A percentile compares a stretch with the other conserved stretches of the same genome.
These are phyloP conservation scores for Poliocrania exsul DNA, from an alignment of 2,797 vertebrate genomes.

Conservation along the genomic window DNA sequence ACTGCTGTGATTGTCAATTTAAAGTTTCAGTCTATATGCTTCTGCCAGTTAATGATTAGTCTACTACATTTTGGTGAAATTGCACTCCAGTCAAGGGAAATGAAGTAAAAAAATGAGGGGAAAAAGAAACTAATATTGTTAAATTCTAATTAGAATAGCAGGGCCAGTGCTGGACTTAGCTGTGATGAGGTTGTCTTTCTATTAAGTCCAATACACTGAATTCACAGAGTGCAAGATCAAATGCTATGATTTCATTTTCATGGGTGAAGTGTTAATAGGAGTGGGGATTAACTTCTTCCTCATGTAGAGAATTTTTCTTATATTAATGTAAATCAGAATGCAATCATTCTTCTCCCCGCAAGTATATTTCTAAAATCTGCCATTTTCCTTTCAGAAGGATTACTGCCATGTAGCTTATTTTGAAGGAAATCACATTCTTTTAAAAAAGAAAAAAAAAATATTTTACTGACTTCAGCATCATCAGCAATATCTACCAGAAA, in stretches of 20 bases:
- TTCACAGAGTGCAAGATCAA: constrained; percentile 15
- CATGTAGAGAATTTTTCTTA: neutral
- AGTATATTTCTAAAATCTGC: neutral
- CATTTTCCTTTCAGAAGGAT: neutral
- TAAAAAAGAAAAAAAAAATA: neutral
- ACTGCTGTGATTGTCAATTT: neutral
- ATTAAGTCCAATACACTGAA: constrained; percentile 13
- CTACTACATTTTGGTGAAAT: constrained; percentile 22
- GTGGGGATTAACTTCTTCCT: constrained; percentile 12
- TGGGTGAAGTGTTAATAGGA: constrained; percentile 18
- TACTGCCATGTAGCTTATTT: neutral
- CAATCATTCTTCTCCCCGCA: neutral
- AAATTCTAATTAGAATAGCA: constrained; percentile 40
- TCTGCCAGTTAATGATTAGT: constrained; percentile 36
- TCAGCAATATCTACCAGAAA: constrained; percentile 2
- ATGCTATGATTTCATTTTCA: constrained; percentile 17
- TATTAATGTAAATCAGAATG: constrained; percentile 24
- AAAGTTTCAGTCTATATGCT: constrained; percentile 6
- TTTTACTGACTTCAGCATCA: neutral
- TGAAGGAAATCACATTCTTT: neutral
- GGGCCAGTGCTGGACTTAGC: neutral
- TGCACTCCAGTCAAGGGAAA: constrained; percentile 53
- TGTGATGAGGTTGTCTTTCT: neutral
- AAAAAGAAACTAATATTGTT: constrained; percentile 3
- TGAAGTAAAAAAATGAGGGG: constrained; percentile 26